These are phyloP conservation scores for Hololepta plana DNA, from an alignment of 2,888 invertebrate species.

Conservation along the genomic window DNA sequence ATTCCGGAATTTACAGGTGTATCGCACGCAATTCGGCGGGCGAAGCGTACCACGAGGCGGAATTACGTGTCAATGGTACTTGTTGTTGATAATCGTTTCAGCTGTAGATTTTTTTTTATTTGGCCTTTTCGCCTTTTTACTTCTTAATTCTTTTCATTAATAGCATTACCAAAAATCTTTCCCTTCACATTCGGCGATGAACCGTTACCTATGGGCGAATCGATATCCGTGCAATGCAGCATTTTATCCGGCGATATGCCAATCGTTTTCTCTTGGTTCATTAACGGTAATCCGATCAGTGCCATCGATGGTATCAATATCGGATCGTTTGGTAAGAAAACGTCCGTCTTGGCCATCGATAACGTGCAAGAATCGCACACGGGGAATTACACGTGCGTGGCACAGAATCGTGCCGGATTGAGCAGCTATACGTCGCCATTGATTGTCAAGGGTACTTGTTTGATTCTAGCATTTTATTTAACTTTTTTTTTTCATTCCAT, in stretches of 20 bases:
- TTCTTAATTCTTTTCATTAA: constrained; percentile 8
- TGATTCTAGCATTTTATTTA: too few species aligned
- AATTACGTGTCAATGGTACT: constrained; percentile 15
- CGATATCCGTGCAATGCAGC: constrained; percentile 50
- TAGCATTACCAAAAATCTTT: constrained; percentile 49
- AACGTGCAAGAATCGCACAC: constrained; percentile 50
- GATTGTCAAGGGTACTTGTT: constrained; percentile 13
- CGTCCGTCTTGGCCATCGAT: constrained; percentile 48
- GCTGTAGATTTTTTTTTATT: too few species aligned
- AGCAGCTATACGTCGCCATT: constrained; percentile 24
- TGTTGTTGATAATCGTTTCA: too few species aligned
- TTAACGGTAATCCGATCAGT: constrained; percentile 23
- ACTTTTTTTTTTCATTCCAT: too few species aligned
- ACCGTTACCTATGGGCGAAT: constrained; percentile 52
- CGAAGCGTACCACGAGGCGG: constrained; percentile 32
- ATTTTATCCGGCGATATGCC: constrained; percentile 62
- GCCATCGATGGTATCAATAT: constrained; percentile 6
- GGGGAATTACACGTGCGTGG: constrained; percentile 54
- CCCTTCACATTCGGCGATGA: constrained; percentile 46
- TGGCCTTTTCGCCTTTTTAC: background rate
- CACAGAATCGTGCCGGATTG: constrained; percentile 46
- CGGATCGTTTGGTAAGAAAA: constrained; percentile 7
- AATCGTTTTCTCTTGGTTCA: constrained; percentile 45
- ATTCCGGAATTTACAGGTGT: constrained; percentile 45
- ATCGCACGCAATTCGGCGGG: constrained; percentile 40